Evolutionary conservation across 2,888 invertebrate species (phyloP).

Genomic region (Leucoma salicis): DNA sequence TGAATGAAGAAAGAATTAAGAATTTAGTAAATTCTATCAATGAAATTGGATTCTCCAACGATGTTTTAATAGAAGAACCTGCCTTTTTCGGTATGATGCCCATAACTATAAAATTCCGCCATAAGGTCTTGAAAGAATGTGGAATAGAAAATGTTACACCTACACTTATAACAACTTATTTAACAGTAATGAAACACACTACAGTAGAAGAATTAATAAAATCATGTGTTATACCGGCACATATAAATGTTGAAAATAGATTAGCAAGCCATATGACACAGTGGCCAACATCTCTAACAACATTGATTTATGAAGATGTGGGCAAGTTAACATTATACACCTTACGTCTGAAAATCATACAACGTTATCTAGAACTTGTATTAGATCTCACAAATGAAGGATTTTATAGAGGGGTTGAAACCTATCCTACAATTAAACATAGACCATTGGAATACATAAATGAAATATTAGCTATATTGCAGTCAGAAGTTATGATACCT

Average conservation of each 20-base stretch:
- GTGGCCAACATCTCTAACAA: constrained; percentile 75
- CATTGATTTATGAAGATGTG: constrained; percentile 57
- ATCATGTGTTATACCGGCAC: constrained; percentile 40
- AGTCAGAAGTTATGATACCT: constrained; percentile 59
- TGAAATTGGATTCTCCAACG: constrained; percentile 52
- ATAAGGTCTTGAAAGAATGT: constrained; percentile 67
- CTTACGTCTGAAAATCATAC: constrained; percentile 66
- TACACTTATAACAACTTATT: constrained; percentile 47
- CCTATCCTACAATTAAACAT: constrained; percentile 73
- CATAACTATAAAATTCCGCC: constrained; percentile 60
- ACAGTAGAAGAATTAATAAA: constrained; percentile 57
- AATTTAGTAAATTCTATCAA: constrained; percentile 46
- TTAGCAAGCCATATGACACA: constrained; percentile 68
- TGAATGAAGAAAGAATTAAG: constrained; percentile 45
- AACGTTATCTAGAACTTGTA: constrained; percentile 67
- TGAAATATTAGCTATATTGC: constrained; percentile 60
- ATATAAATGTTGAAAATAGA: constrained; percentile 65
- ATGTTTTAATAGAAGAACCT: constrained; percentile 53
- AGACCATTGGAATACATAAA: constrained; percentile 65
- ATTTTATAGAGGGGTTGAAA: constrained; percentile 60
- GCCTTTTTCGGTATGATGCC: constrained; percentile 60
- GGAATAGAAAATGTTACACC: constrained; percentile 52
- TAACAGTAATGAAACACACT: constrained; percentile 55
- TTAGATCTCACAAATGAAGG: constrained; percentile 63
- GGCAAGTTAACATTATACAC: constrained; percentile 50